phyloP scores from a whole-genome alignment of 1,140 invertebrate species.

The Hypothenemus hampei region DNA sequence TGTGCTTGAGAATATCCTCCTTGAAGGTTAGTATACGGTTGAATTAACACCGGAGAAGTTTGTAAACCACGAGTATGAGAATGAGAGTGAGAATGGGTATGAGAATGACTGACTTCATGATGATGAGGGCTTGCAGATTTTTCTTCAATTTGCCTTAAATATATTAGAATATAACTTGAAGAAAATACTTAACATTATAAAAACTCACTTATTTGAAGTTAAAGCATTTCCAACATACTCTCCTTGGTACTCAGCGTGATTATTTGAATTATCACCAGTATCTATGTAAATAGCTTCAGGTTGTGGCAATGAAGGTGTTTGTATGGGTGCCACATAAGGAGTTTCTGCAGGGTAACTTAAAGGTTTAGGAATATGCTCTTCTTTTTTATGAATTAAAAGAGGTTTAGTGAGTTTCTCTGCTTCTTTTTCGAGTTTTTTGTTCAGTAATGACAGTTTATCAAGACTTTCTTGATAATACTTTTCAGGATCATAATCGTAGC shows the following conservation, averaged over 20 bases:
- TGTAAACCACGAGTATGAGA: background rate
- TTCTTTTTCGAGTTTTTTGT: conserved; percentile 3
- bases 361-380: too few species aligned
- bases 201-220: too few species aligned
- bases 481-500: background rate
- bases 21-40: background rate
- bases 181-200: too few species aligned
- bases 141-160: background rate
- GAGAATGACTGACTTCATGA: conserved; percentile 3
- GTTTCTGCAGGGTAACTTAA: too few species aligned
- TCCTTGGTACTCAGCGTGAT: too few species aligned
- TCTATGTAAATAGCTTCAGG: too few species aligned
- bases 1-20: background rate
- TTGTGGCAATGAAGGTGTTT: too few species aligned
- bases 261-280: too few species aligned
- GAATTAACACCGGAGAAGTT: background rate
- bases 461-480: conserved; percentile 6
- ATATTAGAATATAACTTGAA: too few species aligned
- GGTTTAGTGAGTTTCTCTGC: background rate
- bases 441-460: background rate
- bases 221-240: too few species aligned
- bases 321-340: too few species aligned
- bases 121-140: conserved; percentile 14
- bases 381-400: too few species aligned
- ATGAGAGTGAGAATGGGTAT: conserved; percentile 5